Evolutionary conservation across 2,797 vertebrate genomes (phyloP).

Genomic region (Petrocephalus sullivani): DNA sequence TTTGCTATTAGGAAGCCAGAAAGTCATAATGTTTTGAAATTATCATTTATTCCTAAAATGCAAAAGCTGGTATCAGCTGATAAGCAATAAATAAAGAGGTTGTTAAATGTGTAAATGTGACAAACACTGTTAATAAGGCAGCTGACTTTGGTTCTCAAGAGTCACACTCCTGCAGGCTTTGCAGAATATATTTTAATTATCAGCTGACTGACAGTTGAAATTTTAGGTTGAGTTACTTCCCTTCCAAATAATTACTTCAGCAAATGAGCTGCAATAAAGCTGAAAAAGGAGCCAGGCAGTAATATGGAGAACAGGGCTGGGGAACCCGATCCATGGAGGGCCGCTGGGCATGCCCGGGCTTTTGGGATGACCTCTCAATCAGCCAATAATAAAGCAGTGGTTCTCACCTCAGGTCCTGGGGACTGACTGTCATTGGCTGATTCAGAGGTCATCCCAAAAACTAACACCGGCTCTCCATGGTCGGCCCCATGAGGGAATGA

Average conservation of each 20-base stretch:
- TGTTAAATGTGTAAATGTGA: not conserved
- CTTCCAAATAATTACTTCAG: not conserved
- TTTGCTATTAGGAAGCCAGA: not conserved
- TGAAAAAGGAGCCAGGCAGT: not conserved
- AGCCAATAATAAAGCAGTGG: not conserved
- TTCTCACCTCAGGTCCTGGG: not conserved
- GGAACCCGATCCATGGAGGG: not conserved
- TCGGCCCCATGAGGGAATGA: not conserved
- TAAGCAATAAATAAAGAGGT: not conserved
- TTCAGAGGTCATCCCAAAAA: not conserved
- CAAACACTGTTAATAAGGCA: not conserved
- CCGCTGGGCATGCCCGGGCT: not conserved
- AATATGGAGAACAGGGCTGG: not conserved
- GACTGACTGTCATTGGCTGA: not conserved
- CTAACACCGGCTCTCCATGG: not conserved
- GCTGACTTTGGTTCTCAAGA: slow-evolving; percentile 1
- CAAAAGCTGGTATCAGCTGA: not conserved
- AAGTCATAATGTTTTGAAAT: not conserved
- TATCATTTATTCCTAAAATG: not conserved
- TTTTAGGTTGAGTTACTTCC: not conserved
- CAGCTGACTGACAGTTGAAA: not conserved
- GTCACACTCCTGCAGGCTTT: not conserved
- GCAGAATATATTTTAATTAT: not conserved
- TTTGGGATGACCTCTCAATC: too few species aligned
- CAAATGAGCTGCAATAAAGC: not conserved